phyloP scores from a whole-genome alignment of 1,140 invertebrate species.

The Atopsyche davidsoni region DNA sequence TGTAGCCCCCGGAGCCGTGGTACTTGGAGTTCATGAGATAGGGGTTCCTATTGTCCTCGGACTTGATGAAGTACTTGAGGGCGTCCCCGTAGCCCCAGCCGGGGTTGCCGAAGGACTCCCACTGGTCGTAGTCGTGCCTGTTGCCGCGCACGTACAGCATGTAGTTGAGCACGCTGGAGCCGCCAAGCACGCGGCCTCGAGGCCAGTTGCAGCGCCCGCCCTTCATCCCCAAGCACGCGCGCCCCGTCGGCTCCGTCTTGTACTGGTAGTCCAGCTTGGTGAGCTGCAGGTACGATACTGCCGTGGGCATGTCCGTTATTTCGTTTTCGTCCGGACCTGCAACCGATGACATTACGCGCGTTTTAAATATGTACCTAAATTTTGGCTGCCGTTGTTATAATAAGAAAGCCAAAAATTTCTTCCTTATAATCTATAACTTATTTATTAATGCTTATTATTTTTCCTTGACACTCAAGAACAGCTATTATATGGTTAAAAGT shows the following conservation, averaged over 20 bases:
- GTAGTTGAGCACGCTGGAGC: conserved; percentile 87
- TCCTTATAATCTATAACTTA: too few species aligned
- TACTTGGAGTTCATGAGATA: conserved; percentile 66
- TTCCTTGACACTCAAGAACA: not conserved
- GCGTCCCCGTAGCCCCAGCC: conserved; percentile 89
- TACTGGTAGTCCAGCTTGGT: conserved; percentile 89
- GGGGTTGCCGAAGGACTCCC: conserved; percentile 79
- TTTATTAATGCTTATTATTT: too few species aligned
- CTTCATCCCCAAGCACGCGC: conserved; percentile 71
- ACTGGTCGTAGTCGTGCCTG: conserved; percentile 80
- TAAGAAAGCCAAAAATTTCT: too few species aligned
- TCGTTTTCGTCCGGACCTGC: conserved; percentile 89
- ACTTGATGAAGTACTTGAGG: conserved; percentile 84
- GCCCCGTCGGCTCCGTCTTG: conserved; percentile 80
- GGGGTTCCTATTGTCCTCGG: conserved; percentile 81
- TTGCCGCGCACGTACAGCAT: conserved; percentile 91
- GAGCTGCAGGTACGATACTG: conserved; percentile 81
- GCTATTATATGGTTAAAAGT: conserved; percentile 28
- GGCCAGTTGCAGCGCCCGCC: conserved; percentile 78
- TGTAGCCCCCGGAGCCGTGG: conserved; percentile 65
- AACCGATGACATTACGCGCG: conserved; percentile 81
- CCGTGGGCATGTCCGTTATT: conserved; percentile 80
- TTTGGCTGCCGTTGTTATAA: too few species aligned
- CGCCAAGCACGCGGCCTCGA: conserved; percentile 78
- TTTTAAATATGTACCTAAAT: too few species aligned